Evolutionary conservation across 2,888 invertebrate genomes (phyloP).

Genomic region (Hydrotaea diabolus): DNA sequence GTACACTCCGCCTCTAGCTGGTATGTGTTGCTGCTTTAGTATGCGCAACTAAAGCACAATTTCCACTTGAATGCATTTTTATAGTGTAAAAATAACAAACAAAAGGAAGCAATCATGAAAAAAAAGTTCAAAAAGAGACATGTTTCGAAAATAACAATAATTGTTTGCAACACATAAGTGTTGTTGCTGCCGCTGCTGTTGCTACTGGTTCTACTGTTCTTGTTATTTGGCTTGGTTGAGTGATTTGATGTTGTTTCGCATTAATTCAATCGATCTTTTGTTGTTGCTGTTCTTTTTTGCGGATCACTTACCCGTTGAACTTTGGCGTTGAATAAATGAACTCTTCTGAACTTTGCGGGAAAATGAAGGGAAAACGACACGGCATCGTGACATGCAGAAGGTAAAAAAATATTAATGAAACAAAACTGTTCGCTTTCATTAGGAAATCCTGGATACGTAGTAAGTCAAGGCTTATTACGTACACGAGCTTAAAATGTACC

Average conservation of each 20-base stretch:
- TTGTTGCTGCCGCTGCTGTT: constrained; percentile 12
- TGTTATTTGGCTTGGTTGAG: background rate
- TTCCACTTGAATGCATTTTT: constrained; percentile 59
- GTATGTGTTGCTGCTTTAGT: constrained; percentile 5
- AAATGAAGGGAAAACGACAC: too few relatives aligned
- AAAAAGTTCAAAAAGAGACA: background rate
- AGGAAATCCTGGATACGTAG: too few relatives aligned
- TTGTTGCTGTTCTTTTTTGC: background rate
- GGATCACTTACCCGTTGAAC: background rate
- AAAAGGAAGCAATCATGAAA: background rate
- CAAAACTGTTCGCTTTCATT: too few relatives aligned
- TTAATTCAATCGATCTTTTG: constrained; percentile 19
- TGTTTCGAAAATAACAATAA: constrained; percentile 56
- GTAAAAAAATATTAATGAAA: too few relatives aligned
- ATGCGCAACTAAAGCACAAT: constrained; percentile 38
- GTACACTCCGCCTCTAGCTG: too few relatives aligned
- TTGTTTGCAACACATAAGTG: constrained; percentile 63
- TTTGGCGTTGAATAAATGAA: background rate
- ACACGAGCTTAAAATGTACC: too few relatives aligned
- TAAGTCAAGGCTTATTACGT: too few relatives aligned
- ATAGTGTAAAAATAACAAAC: constrained; percentile 36
- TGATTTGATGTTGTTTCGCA: background rate
- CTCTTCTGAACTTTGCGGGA: background rate
- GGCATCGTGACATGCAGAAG: too few relatives aligned
- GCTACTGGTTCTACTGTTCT: background rate